Conservation (phyloP, 2,113 vertebrate species). For the Odontophorus gujanensis region DNA sequence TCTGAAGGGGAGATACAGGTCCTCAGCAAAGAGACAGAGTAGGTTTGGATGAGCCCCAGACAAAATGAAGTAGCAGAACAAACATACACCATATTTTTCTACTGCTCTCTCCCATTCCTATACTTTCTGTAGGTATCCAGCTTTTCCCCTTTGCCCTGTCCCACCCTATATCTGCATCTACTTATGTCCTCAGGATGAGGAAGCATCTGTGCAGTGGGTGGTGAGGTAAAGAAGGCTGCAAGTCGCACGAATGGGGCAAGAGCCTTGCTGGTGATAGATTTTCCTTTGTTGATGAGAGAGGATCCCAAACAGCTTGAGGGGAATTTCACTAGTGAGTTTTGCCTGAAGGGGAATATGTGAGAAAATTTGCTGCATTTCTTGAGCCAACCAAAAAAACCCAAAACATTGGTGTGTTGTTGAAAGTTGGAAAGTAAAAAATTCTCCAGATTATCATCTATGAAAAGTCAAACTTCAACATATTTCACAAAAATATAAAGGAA, state of each 20-base stretch:
- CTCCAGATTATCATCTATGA: not conserved
- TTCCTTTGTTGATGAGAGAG: not conserved
- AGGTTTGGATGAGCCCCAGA: accelerated
- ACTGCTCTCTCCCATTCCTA: not conserved
- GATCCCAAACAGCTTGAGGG: not conserved
- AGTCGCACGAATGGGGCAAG: not conserved
- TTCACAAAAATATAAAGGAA: not conserved
- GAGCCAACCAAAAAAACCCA: not conserved
- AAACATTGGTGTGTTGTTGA: not conserved
- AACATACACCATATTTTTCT: not conserved
- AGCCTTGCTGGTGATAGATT: accelerated
- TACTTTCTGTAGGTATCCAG: not conserved
- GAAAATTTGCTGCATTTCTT: not conserved
- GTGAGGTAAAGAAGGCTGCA: not conserved
- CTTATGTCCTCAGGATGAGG: not conserved
- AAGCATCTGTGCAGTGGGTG: slow-evolving; percentile 6
- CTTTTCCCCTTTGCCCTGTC: not conserved
- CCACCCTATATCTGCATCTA: not conserved
- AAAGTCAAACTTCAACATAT: slow-evolving; percentile 2
- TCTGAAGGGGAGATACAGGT: not conserved
- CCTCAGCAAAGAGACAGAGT: not conserved
- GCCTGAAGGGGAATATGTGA: not conserved
- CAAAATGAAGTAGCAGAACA: not conserved
- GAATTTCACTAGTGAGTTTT: not conserved
- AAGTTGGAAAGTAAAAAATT: not conserved